Base-by-base conservation (phyloP, 2,888 invertebrate genomes). In the Acronicta alni region DNA sequence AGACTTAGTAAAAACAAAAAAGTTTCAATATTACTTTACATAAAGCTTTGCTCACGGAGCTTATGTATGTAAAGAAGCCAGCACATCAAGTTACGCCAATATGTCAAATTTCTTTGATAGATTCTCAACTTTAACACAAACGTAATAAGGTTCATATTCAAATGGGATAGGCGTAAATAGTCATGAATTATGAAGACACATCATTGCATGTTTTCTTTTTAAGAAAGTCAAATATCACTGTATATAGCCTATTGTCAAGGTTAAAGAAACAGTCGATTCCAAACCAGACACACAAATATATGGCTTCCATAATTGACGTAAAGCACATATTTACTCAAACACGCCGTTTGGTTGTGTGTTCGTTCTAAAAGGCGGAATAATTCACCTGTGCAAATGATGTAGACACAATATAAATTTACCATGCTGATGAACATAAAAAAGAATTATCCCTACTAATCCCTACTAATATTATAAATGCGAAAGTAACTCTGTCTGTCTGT, bases 351-450 rank as follows among this genome's bases (percentile, higher is more conserved):
- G 26, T 15, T 26, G 56, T 26, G 7, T 17, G 23, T 30, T 30
- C 23, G 23, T 16, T 18, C n/a, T 20, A 42, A 12, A 42, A 42
- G 42, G 20, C 42, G 14, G 12, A 15, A 35, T 5, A 41, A 12
- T 20, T 18, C 66, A 70, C 37, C 57, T 68, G 57, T 47, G 15
- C 26, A 70, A 68, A 67, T 43, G 54, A 1, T 5, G 30, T 37
- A 23, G 16, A 42, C 41, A 53, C 15, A 14, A 41, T 16, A 41
- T 10, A 9, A 46, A 30, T 20, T 49, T 39, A 15, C n/a, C 8
- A 35, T 30, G 10, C 30, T 30, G 30, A 12, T 30, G 12, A 30
- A 30, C 4, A 12, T 30, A 30, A 30, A 30, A 30, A 12, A 10
- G 6, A 30, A n/a, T n/a, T n/a, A n/a, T n/a, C n/a, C n/a, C n/a